phyloP scores from a whole-genome alignment of 2,888 invertebrate genomes.

The Sturmia bella region DNA sequence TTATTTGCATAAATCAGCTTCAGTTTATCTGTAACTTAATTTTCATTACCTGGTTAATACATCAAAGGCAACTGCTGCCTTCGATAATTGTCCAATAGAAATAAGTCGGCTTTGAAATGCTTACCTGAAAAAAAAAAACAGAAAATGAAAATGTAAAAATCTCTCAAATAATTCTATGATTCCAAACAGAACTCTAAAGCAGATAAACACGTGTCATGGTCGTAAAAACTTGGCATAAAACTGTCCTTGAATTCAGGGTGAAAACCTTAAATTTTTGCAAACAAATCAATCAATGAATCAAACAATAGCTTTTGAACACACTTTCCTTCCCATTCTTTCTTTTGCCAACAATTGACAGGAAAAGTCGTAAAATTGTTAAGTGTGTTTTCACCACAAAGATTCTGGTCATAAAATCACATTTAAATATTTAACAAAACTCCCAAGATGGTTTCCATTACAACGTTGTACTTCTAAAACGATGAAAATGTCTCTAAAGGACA shows the following conservation, averaged over 20 bases:
- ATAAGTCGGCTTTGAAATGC: too few species aligned
- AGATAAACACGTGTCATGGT: constrained; percentile 41
- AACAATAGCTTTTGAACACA: constrained; percentile 12
- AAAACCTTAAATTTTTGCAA: not conserved
- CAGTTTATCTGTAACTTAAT: too few species aligned
- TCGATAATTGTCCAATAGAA: too few species aligned
- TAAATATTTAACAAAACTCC: constrained; percentile 19
- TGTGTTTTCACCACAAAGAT: not conserved
- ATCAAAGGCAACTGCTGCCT: too few species aligned
- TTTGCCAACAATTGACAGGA: not conserved
- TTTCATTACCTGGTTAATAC: too few species aligned
- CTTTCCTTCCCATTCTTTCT: too few species aligned
- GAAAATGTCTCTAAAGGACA: not conserved
- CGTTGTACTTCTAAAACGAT: not conserved
- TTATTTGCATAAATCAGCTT: too few species aligned
- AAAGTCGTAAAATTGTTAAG: constrained; percentile 31
- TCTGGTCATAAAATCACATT: constrained; percentile 38
- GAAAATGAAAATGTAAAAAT: too few species aligned
- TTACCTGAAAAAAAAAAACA: too few species aligned
- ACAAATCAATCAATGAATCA: constrained; percentile 44
- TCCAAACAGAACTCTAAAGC: not conserved
- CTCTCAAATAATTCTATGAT: too few species aligned
- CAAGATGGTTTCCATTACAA: not conserved
- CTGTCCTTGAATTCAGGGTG: constrained; percentile 4
- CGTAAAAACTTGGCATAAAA: constrained; percentile 35